phyloP scores from a whole-genome alignment of 1,140 invertebrate species.

The Ruditapes philippinarum region DNA sequence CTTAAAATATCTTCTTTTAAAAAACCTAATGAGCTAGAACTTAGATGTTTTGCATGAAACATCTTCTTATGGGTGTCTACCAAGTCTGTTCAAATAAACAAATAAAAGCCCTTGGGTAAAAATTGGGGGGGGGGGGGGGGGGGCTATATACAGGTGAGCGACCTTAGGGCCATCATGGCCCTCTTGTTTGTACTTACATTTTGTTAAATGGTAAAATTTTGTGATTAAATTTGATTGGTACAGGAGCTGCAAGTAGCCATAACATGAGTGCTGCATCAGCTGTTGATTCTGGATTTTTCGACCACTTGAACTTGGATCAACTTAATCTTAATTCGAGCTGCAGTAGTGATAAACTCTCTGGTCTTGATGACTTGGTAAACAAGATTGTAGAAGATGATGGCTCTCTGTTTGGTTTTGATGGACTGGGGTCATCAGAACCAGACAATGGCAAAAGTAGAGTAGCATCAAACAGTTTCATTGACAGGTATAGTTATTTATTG shows the following conservation, averaged over 20 bases:
- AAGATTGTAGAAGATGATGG: conserved; percentile 61
- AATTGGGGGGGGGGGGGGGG: no score
- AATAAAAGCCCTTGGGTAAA: no score
- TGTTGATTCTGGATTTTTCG: conserved; percentile 63
- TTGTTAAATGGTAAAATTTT: not conserved
- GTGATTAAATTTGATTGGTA: not conserved
- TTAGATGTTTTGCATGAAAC: no score
- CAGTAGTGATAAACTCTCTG: conserved; percentile 55
- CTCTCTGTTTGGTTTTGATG: conserved; percentile 41
- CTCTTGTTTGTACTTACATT: no score
- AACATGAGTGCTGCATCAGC: not conserved
- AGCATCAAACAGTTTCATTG: not conserved
- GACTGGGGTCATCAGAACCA: conserved; percentile 4
- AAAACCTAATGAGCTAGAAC: no score
- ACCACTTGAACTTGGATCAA: conserved; percentile 53
- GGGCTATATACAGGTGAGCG: no score
- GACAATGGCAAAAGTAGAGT: not conserved
- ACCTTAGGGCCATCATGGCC: no score
- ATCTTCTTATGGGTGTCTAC: no score
- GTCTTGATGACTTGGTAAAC: conserved; percentile 62
- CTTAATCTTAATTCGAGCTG: conserved; percentile 54
- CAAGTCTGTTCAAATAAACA: no score
- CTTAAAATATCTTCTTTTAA: no score
- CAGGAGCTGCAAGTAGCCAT: conserved; percentile 1
- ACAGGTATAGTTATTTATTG: no score